phyloP scores from a whole-genome alignment of 2,888 invertebrate genomes.

The Mimachlamys varia region DNA sequence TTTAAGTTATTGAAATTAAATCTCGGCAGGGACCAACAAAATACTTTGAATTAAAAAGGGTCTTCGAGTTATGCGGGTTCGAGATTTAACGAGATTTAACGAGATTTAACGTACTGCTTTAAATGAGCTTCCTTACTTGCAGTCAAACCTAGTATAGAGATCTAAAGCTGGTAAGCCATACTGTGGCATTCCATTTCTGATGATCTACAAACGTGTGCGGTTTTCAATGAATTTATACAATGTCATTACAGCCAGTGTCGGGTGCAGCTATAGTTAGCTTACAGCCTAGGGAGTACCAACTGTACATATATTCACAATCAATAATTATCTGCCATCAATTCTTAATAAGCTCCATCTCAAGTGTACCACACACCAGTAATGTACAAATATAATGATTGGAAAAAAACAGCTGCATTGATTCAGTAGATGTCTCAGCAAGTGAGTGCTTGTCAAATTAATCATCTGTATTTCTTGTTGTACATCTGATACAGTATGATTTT shows the following conservation, averaged over 20 bases:
- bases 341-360: neutral
- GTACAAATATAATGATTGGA: neutral
- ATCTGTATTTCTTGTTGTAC: neutral
- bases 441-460: neutral
- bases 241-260: neutral
- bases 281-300: neutral
- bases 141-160: no score
- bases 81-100: no score
- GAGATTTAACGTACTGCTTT: no score
- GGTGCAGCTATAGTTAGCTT: no score
- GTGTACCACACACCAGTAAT: neutral
- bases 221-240: neutral
- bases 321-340: neutral
- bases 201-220: no score
- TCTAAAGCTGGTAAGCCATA: no score
- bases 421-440: neutral
- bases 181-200: no score
- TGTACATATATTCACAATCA: slow-evolving; percentile 13
- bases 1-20: no score
- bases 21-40: no score
- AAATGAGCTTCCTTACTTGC: no score
- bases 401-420: neutral
- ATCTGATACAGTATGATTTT: neutral
- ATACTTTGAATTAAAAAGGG: no score
- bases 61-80: no score